A percentile compares a stretch with the other conserved stretches of the same genome.
Conservation (phyloP, 2,888 invertebrate genomes). For the Polia nebulosa region DNA sequence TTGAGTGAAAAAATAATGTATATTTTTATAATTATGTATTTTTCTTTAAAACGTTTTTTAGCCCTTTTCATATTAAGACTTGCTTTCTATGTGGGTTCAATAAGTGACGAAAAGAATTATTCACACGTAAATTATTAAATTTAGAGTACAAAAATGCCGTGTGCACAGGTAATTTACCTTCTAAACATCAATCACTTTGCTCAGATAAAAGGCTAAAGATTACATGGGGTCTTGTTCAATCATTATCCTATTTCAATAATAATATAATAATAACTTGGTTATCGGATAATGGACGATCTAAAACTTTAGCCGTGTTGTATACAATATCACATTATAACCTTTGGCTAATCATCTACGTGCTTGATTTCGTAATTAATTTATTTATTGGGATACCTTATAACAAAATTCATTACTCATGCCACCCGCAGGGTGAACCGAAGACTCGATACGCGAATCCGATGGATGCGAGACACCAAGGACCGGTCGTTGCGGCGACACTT, state of each 20-base stretch:
- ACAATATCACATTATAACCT: not conserved
- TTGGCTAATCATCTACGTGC: constrained; percentile 1
- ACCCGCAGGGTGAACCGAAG: too few species aligned
- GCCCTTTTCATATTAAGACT: too few species aligned
- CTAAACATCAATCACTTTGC: constrained; percentile 10
- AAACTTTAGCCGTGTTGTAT: not conserved
- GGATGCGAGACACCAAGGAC: too few species aligned
- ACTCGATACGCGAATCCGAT: too few species aligned
- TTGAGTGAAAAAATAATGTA: too few species aligned
- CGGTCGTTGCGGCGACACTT: too few species aligned
- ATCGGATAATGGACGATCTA: not conserved
- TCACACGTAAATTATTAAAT: not conserved
- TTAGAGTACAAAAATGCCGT: not conserved
- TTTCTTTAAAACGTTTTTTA: too few species aligned
- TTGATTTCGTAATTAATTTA: not conserved
- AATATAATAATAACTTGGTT: constrained; percentile 2
- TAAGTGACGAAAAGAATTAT: not conserved
- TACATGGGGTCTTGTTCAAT: not conserved
- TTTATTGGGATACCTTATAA: not conserved
- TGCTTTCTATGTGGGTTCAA: too few species aligned
- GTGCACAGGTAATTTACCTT: not conserved
- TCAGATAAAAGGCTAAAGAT: constrained; percentile 18
- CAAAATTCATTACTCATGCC: not conserved
- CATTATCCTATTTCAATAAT: not conserved
- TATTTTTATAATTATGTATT: too few species aligned